Evolutionary conservation across 2,113 vertebrate species (phyloP), one percentile per base, ranked within the genome.

Genomic region (Brevimyrus niger): DNA sequence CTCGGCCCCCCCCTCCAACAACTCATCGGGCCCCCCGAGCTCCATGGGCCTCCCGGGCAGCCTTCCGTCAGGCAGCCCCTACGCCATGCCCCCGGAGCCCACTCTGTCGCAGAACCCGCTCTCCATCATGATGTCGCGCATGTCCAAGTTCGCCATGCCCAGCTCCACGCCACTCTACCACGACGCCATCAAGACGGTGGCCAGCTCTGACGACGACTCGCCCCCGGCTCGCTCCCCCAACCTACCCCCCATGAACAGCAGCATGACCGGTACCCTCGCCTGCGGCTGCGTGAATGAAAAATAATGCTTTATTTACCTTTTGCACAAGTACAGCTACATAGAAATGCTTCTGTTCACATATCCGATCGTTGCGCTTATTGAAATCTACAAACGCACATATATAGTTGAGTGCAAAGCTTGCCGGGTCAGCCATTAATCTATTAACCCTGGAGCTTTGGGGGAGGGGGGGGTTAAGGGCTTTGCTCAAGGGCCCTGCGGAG

Each of bases 61-160:
- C 92, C 97, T 98, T 94, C 97, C 97, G 89, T 97, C 98, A 92
- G 97, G 97, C 92, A 97, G 97, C 92, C 98, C 98, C n/a, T 99
- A 99, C 91, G 96, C 97, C 92, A 97, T 99, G 95, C 98, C 98
- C 88, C 97, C 98, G 38, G 98, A 99, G 96, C 98, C 98, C 4
- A 99, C 98, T 91, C 95, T 99, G 38, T 99, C 98, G 91, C 98
- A 99, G 95, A 99, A 99, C 92, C 98, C 98, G 10, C 97, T 99
- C 58, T 99, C 98, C 85, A 99, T 99, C 90, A 99, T 99, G 98
- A 99, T 99, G 98, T 99, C 98, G 90, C 97, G 98, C 91, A 99
- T 99, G 98, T 99, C 98, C 92, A 99, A 99, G 95, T 99, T 99
- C 93, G 98, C 98, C 87, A 99, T 99, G 98, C 98, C 98, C 90